phyloP scores from a whole-genome alignment of 2,797 vertebrate genomes.

The Chaetophractus vellerosus region DNA sequence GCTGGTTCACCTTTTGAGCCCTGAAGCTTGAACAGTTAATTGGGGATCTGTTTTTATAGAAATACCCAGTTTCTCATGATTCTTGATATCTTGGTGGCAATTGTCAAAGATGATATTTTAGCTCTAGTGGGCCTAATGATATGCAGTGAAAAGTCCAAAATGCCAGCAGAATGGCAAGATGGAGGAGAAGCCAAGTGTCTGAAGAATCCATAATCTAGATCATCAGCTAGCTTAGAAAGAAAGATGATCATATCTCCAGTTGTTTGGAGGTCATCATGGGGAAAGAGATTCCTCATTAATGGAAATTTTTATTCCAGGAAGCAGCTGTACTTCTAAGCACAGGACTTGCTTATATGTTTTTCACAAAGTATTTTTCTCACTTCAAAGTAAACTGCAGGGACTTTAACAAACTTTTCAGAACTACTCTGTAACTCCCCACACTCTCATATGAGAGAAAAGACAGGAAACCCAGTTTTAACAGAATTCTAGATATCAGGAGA shows the following conservation, averaged over 20 bases:
- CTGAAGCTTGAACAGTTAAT: neutral
- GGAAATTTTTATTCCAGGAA: constrained; percentile 67
- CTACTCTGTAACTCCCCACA: neutral
- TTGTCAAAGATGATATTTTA: constrained; percentile 43
- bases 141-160: constrained; percentile 37
- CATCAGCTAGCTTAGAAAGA: constrained; percentile 42
- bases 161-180: neutral
- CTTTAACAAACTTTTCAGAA: constrained; percentile 37
- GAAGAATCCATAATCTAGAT: constrained; percentile 59
- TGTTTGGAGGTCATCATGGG: constrained; percentile 56
- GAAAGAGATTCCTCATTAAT: constrained; percentile 55
- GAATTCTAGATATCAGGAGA: constrained; percentile 28
- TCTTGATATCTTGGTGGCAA: constrained; percentile 29
- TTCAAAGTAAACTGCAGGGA: constrained; percentile 48
- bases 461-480: constrained; percentile 49
- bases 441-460: constrained; percentile 36
- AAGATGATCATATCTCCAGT: constrained; percentile 58
- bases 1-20: neutral
- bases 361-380: constrained; percentile 43
- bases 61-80: constrained; percentile 43
- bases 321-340: constrained; percentile 61
- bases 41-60: constrained; percentile 45
- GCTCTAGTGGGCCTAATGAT: constrained; percentile 42
- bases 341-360: constrained; percentile 48
- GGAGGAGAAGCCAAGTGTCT: neutral